These are phyloP conservation scores for Vesta saturnalis DNA, from an alignment of 2,888 invertebrate species.

Conservation along the genomic window DNA sequence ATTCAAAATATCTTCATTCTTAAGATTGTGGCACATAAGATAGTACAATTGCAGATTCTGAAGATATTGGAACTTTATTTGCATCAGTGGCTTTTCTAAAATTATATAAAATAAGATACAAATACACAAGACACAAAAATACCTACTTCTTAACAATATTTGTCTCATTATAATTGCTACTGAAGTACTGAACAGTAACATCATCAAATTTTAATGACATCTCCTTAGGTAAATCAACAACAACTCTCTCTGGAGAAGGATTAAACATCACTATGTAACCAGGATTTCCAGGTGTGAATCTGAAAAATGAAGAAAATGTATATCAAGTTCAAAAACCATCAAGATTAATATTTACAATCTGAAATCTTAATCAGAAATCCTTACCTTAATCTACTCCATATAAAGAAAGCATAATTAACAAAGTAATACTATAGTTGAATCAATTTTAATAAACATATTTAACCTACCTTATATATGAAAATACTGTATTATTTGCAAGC, in stretches of 20 bases:
- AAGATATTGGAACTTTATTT: conserved; percentile 68
- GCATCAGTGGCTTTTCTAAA: conserved; percentile 69
- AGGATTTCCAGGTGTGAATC: conserved; percentile 78
- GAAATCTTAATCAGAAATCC: not conserved
- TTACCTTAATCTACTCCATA: conserved; percentile 18
- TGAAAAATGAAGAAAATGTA: conserved; percentile 52
- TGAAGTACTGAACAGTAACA: conserved; percentile 69
- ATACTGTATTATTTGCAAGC: conserved; percentile 66
- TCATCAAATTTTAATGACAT: conserved; percentile 64
- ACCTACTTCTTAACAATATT: conserved; percentile 62
- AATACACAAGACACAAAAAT: conserved; percentile 15
- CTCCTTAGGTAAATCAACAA: conserved; percentile 67
- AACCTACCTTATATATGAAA: conserved; percentile 75
- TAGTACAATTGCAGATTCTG: conserved; percentile 72
- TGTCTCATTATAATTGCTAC: conserved; percentile 64
- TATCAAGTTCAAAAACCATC: not conserved
- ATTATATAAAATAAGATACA: conserved; percentile 47
- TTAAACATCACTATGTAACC: conserved; percentile 80
- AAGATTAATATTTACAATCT: too few relatives aligned
- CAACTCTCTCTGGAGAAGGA: conserved; percentile 63
- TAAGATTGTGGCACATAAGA: conserved; percentile 71
- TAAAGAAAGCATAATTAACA: not conserved
- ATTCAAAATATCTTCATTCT: not conserved
- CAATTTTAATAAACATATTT: not conserved
- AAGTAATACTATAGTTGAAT: not conserved